Evolutionary conservation across 2,113 vertebrate genomes (phyloP).

Genomic region (Formicarius rufipectus): DNA sequence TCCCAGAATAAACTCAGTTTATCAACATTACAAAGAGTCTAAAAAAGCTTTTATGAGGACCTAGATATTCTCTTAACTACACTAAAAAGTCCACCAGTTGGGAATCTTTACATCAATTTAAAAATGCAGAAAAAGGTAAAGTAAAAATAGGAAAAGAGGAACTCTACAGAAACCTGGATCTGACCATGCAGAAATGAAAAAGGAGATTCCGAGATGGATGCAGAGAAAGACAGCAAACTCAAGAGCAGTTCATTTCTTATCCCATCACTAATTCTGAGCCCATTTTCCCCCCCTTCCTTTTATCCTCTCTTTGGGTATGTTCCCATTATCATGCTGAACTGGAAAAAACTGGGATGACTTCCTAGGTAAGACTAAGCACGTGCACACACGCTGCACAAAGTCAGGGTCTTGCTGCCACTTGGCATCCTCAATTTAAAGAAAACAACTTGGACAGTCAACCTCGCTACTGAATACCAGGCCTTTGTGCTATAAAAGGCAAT

Average conservation of each 20-base stretch:
- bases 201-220: neutral
- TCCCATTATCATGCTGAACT: neutral
- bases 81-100: conserved; percentile 53
- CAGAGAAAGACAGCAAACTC: conserved; percentile 24
- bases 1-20: conserved; percentile 62
- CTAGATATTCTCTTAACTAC: conserved; percentile 56
- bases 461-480: neutral
- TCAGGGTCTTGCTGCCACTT: neutral
- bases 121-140: conserved; percentile 42
- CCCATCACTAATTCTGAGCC: neutral
- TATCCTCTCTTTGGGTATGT: neutral
- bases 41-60: conserved; percentile 62
- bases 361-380: rapidly evolving
- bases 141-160: conserved; percentile 32
- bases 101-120: conserved; percentile 58
- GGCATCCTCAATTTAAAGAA: neutral
- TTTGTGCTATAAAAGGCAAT: neutral
- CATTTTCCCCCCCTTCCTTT: neutral
- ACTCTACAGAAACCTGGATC: conserved; percentile 40
- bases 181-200: neutral
- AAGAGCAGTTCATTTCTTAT: conserved; percentile 38
- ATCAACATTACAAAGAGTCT: conserved; percentile 58
- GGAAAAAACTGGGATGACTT: neutral
- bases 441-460: neutral
- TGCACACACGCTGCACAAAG: neutral